Percentiles rank a stretch among this genome's conserved stretches.
Conservation (phyloP, 1,140 invertebrate genomes). For the Branchinecta lynchi region DNA sequence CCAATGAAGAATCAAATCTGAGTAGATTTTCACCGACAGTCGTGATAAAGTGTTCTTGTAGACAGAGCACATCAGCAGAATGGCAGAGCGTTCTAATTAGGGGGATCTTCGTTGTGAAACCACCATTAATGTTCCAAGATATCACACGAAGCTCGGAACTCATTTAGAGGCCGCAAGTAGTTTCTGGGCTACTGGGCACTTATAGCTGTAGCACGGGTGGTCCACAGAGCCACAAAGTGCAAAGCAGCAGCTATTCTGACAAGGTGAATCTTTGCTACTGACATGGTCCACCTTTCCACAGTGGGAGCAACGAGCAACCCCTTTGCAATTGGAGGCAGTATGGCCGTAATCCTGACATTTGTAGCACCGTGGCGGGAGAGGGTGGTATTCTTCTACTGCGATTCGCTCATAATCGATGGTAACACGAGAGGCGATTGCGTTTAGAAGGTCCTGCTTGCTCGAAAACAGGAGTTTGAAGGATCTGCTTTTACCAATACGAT, state of each 20-base stretch:
- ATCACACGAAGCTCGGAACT: not conserved
- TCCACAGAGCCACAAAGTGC: not conserved
- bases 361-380: not conserved
- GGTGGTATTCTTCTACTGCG: not conserved
- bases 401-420: not conserved
- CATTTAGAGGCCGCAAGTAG: not conserved
- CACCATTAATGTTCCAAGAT: not conserved
- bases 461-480: not conserved
- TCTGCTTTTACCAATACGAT: not conserved
- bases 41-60: no score
- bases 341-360: not conserved
- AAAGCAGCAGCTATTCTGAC: not conserved
- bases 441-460: not conserved
- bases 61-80: not conserved
- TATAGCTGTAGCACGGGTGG: not conserved
- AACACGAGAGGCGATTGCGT: not conserved
- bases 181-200: not conserved
- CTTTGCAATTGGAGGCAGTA: slow-evolving; percentile 3
- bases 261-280: not conserved
- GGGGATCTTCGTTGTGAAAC: slow-evolving; percentile 6
- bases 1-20: no score
- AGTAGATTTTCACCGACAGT: no score
- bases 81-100: not conserved
- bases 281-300: not conserved
- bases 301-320: not conserved